Evolutionary conservation across 2,113 vertebrate genomes (phyloP).

Genomic region (Malurus cyaneus): DNA sequence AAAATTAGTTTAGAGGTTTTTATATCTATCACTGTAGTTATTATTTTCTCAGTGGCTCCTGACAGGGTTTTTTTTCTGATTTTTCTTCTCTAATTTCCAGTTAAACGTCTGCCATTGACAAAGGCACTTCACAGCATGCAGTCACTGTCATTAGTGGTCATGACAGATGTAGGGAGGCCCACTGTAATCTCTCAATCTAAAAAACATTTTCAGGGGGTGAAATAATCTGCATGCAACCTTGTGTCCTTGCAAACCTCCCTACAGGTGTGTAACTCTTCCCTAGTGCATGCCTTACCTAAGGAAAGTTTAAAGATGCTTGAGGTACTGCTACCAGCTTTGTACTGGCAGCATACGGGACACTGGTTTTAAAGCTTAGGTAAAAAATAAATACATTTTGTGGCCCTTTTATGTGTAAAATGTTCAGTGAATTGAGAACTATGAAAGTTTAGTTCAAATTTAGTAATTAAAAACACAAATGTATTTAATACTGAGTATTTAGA

Average conservation of each 20-base stretch:
- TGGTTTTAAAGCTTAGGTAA: not conserved
- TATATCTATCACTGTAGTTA: not conserved
- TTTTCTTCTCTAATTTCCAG: not conserved
- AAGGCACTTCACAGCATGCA: accelerated
- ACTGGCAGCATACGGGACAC: not conserved
- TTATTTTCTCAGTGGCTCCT: not conserved
- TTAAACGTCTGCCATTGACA: not conserved
- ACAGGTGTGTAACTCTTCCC: not conserved
- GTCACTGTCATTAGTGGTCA: not conserved
- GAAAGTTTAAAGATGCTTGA: not conserved
- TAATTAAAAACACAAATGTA: not conserved
- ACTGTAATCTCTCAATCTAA: not conserved
- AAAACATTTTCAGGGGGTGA: not conserved
- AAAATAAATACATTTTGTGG: not conserved
- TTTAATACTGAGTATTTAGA: not conserved
- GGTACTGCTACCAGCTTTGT: not conserved
- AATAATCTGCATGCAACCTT: not conserved
- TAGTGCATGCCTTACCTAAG: not conserved
- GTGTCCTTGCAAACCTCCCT: not conserved
- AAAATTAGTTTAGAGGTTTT: not conserved
- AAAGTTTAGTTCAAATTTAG: not conserved
- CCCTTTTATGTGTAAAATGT: not conserved
- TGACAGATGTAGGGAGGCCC: not conserved
- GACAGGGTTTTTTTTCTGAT: not conserved
- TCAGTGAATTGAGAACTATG: not conserved